Percentiles rank a stretch among this genome's conserved stretches.
These are phyloP conservation scores for Exephanes ischioxanthus DNA, from an alignment of 2,888 invertebrate genomes.

Conservation along the genomic window DNA sequence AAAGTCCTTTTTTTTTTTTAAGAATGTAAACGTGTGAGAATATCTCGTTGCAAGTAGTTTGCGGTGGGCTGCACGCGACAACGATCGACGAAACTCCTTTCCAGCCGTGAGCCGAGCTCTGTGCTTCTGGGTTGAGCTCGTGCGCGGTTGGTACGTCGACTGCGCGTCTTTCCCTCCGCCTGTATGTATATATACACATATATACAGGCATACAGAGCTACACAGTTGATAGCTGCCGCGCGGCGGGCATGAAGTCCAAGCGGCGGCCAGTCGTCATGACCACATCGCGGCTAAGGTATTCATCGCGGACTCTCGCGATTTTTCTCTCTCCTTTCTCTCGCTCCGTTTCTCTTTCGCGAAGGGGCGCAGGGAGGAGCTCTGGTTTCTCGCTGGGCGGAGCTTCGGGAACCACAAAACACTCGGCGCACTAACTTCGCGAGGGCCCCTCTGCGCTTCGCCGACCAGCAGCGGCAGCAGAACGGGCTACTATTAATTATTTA, in stretches of 20 bases:
- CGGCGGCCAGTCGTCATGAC: slow-evolving; percentile 60
- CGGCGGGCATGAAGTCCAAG: slow-evolving; percentile 26
- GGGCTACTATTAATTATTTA: slow-evolving; percentile 84
- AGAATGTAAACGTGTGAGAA: slow-evolving; percentile 36
- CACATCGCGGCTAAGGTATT: slow-evolving; percentile 53
- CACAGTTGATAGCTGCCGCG: slow-evolving; percentile 10
- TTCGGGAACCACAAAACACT: slow-evolving; percentile 75
- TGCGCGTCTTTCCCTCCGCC: neutral
- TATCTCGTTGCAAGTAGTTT: slow-evolving; percentile 40
- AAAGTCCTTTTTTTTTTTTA: slow-evolving; percentile 11
- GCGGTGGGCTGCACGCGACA: slow-evolving; percentile 51
- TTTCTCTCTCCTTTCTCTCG: slow-evolving; percentile 37
- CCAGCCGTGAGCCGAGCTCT: neutral
- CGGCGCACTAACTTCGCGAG: slow-evolving; percentile 61
- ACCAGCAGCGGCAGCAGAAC: slow-evolving; percentile 75
- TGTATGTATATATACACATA: neutral
- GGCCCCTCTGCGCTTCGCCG: slow-evolving; percentile 57
- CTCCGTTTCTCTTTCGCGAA: slow-evolving; percentile 50
- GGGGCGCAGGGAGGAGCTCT: slow-evolving; percentile 83
- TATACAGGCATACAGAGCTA: neutral
- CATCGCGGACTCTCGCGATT: slow-evolving; percentile 30
- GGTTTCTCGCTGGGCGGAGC: slow-evolving; percentile 84
- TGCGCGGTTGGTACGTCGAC: slow-evolving; percentile 28
- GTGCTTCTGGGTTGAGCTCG: slow-evolving; percentile 50
- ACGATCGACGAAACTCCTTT: slow-evolving; percentile 41